phyloP scores from a whole-genome alignment of 2,113 vertebrate genomes.

The Synodontis membranacea region DNA sequence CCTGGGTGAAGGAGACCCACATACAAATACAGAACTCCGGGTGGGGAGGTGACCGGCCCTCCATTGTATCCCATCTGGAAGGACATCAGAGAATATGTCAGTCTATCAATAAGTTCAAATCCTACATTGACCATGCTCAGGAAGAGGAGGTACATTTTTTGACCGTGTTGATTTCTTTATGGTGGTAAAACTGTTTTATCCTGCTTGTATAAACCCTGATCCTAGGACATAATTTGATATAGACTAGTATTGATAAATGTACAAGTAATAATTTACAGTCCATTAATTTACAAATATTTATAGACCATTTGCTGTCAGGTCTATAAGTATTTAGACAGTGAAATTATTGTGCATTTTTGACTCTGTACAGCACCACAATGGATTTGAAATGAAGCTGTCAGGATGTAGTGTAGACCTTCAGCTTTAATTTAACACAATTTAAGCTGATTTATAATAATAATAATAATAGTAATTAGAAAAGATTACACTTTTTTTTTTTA shows the following conservation, averaged over 20 bases:
- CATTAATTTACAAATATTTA: neutral
- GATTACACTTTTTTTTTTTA: too few relatives aligned
- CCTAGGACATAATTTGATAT: neutral
- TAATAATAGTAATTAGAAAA: too few relatives aligned
- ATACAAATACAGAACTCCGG: slow-evolving; percentile 72
- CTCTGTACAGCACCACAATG: too few relatives aligned
- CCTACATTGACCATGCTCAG: slow-evolving; percentile 86
- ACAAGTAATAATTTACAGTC: neutral
- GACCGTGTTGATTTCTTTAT: neutral
- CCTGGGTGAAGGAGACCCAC: slow-evolving; percentile 95
- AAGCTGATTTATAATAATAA: too few relatives aligned
- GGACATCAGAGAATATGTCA: slow-evolving; percentile 88
- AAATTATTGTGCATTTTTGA: too few relatives aligned
- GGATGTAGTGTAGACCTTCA: too few relatives aligned
- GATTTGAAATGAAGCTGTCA: too few relatives aligned
- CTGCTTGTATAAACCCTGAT: neutral
- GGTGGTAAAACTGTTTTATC: neutral
- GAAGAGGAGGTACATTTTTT: slow-evolving; percentile 75
- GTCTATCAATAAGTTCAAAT: slow-evolving; percentile 86
- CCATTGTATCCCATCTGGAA: slow-evolving; percentile 85
- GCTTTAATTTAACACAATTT: too few relatives aligned
- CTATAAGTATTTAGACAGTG: too few relatives aligned
- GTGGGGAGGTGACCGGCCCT: slow-evolving; percentile 88
- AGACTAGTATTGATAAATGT: neutral
- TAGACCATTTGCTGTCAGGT: too few relatives aligned